Percentiles rank a stretch among this genome's conserved stretches.
These are phyloP conservation scores for Zeuzera pyrina DNA, from an alignment of 2,888 invertebrate genomes.

Conservation along the genomic window DNA sequence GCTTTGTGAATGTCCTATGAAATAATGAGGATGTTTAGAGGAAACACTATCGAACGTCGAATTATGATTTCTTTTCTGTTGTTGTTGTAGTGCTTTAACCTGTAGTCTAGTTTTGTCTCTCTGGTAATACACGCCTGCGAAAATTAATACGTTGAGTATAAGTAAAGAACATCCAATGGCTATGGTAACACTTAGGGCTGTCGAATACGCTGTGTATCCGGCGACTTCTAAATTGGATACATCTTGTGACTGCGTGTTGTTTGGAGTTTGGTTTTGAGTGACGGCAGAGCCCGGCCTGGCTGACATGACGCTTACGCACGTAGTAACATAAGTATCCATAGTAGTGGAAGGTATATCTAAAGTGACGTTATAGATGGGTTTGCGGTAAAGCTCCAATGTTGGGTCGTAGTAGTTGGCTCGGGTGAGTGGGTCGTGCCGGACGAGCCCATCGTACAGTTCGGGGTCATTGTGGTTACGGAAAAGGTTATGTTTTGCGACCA, in stretches of 20 bases:
- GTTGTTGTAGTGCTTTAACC: slow-evolving; percentile 83
- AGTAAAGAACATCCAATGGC: slow-evolving; percentile 87
- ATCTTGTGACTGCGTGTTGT: slow-evolving; percentile 82
- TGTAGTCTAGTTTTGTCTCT: slow-evolving; percentile 83
- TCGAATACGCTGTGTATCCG: slow-evolving; percentile 82
- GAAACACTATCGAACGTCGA: slow-evolving; percentile 73
- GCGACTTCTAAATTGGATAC: slow-evolving; percentile 86
- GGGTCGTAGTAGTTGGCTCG: slow-evolving; percentile 77
- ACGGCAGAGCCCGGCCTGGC: slow-evolving; percentile 76
- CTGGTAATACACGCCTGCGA: slow-evolving; percentile 89
- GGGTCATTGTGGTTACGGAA: slow-evolving; percentile 92
- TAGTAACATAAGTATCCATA: slow-evolving; percentile 78
- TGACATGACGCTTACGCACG: slow-evolving; percentile 80
- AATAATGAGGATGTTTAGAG: slow-evolving; percentile 84
- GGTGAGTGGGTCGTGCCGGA: slow-evolving; percentile 86
- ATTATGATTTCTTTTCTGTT: slow-evolving; percentile 75
- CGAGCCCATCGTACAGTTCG: slow-evolving; percentile 90
- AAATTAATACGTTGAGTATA: slow-evolving; percentile 86
- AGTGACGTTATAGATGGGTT: slow-evolving; percentile 72
- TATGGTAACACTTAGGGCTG: slow-evolving; percentile 83
- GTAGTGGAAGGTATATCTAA: slow-evolving; percentile 67
- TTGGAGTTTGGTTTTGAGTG: slow-evolving; percentile 54
- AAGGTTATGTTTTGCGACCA: slow-evolving; percentile 90
- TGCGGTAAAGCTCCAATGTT: slow-evolving; percentile 75
- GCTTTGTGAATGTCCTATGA: slow-evolving; percentile 83